Evolutionary conservation across 2,797 vertebrate genomes (phyloP).

Genomic region (Remorina albescens): DNA sequence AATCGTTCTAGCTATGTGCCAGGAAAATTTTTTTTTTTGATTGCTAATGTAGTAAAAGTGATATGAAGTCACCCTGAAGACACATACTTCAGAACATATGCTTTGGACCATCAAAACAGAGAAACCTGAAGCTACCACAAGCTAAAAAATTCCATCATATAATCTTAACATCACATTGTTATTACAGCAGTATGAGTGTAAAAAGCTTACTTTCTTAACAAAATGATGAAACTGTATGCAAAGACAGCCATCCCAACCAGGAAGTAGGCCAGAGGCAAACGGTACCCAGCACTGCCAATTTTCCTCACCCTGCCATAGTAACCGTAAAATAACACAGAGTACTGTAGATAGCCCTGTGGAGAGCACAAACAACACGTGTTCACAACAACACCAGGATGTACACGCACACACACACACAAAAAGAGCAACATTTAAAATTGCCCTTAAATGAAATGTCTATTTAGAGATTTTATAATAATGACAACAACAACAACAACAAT

Average conservation of each 20-base stretch:
- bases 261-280: slow-evolving; percentile 96
- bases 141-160: neutral
- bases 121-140: neutral
- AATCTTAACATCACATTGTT: neutral
- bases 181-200: neutral
- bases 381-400: slow-evolving; percentile 10
- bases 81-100: too few relatives aligned
- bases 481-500: too few relatives aligned
- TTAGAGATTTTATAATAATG: neutral
- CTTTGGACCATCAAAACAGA: too few relatives aligned
- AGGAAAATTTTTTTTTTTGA: too few relatives aligned
- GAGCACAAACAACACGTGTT: slow-evolving; percentile 13
- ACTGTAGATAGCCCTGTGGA: slow-evolving; percentile 95
- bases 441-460: neutral
- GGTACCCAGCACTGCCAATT: slow-evolving; percentile 93
- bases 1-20: too few relatives aligned
- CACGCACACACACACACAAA: too few relatives aligned
- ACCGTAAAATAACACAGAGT: slow-evolving; percentile 97
- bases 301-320: slow-evolving; percentile 93
- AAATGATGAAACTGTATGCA: slow-evolving; percentile 97
- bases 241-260: slow-evolving; percentile 98
- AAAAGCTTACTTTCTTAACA: slow-evolving; percentile 91
- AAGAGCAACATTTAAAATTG: neutral
- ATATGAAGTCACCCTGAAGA: too few relatives aligned
- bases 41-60: too few relatives aligned